A percentile compares a stretch with the other conserved stretches of the same genome.
phyloP scores from a whole-genome alignment of 2,113 vertebrate genomes.

The Riparia riparia region DNA sequence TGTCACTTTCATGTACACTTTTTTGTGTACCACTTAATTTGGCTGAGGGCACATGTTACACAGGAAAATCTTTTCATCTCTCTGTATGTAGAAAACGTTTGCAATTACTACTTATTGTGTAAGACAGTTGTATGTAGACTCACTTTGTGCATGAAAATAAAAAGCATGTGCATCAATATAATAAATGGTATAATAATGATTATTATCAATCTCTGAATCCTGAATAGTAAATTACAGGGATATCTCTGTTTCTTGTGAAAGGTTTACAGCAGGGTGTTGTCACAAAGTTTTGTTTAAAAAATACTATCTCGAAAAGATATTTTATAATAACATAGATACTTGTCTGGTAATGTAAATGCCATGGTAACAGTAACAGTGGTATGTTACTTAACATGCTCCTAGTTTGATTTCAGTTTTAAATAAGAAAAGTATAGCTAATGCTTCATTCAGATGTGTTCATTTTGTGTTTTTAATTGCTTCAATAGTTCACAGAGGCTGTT shows the following conservation, averaged over 20 bases:
- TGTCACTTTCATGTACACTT: neutral
- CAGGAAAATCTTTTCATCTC: neutral
- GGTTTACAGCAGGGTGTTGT: neutral
- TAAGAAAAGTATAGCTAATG: neutral
- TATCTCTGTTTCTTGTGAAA: neutral
- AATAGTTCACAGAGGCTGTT: neutral
- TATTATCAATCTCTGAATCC: neutral
- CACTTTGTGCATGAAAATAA: neutral
- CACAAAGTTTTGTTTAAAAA: neutral
- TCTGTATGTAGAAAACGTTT: neutral
- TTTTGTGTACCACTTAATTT: neutral
- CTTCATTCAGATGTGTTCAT: neutral
- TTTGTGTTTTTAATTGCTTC: neutral
- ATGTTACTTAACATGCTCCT: neutral
- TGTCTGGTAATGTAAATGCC: neutral
- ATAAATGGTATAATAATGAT: neutral
- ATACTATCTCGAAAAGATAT: neutral
- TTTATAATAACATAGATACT: neutral
- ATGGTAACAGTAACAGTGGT: conserved; percentile 4
- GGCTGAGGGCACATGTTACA: neutral
- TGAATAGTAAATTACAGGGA: neutral
- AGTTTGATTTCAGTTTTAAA: neutral
- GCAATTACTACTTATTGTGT: neutral
- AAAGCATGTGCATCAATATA: neutral
- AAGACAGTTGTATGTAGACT: neutral